phyloP scores from a whole-genome alignment of 1,140 invertebrate genomes.

The Charaxes varanes region DNA sequence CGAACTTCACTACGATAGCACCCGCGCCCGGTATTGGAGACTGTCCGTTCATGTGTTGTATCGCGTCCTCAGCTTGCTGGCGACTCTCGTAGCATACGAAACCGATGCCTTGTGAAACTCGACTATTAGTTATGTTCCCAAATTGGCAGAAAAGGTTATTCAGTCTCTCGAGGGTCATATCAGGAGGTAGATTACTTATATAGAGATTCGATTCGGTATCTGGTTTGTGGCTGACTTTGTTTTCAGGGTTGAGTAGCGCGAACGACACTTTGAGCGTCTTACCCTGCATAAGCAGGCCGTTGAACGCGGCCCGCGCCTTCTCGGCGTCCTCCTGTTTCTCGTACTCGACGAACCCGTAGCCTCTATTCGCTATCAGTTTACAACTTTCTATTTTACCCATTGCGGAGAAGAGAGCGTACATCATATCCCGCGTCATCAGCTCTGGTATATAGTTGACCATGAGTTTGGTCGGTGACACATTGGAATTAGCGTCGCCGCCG shows the following conservation, averaged over 20 bases:
- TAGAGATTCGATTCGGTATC: constrained; percentile 70
- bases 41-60: constrained; percentile 62
- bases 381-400: constrained; percentile 71
- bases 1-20: constrained; percentile 67
- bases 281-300: constrained; percentile 69
- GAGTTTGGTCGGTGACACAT: constrained; percentile 74
- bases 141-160: constrained; percentile 60
- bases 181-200: constrained; percentile 68
- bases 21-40: constrained; percentile 56
- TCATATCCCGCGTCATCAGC: constrained; percentile 70
- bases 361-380: constrained; percentile 67
- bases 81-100: constrained; percentile 69
- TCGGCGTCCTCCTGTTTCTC: constrained; percentile 70
- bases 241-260: constrained; percentile 69
- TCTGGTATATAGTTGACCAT: constrained; percentile 74
- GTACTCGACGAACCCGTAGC: constrained; percentile 71
- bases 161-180: constrained; percentile 66
- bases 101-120: constrained; percentile 68
- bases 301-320: constrained; percentile 68
- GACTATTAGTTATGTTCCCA: constrained; percentile 66
- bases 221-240: constrained; percentile 65
- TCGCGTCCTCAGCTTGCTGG: constrained; percentile 68
- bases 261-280: constrained; percentile 72
- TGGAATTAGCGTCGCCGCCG: constrained; percentile 70
- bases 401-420: constrained; percentile 70